Base-by-base conservation (phyloP, 2,888 invertebrate species). In the Trachelus stipa region DNA sequence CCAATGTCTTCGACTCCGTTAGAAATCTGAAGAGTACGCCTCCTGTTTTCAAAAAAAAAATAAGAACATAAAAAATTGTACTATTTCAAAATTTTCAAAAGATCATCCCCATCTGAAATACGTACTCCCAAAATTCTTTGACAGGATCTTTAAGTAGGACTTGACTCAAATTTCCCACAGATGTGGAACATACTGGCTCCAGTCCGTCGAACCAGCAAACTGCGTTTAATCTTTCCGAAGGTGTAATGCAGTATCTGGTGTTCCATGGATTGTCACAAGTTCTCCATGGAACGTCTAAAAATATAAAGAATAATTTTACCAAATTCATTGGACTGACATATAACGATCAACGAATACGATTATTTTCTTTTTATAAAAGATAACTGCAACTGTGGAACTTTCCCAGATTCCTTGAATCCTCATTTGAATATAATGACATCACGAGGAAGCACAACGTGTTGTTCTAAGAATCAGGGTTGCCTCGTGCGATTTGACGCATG, bases 121-220 rank as follows among this genome's bases (percentile, higher is more conserved):
- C 97, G 95, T 94, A 98, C 99, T 98, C 98, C 99, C 99, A 99
- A 92, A 98, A 99, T 92, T 99, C 99, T 91, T 98, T 97, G 69
- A 99, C 99, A 0, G 99, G 99, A 90, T 98, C 98, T 9, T 95
- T 96, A 34, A 97, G 92, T 9, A 95, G 93, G 0, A 93, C 92
- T 76, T 95, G 93, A 82, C 96, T 95, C 76, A 97, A 92, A 88
- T 96, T 96, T 83, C 93, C 93, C 12, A 94, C 93, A 82, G 94
- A 94, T 74, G 95, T 93, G 12, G 93, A 92, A 88, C 96, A 95
- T 83, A 92, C 92, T 11, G 86, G 89, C 35, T 89, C 86, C 0
- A 92, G 92, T 68, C 89, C 90, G 87, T 92, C 92, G 81, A 94
- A 93, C 95, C 96, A 97, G 91, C 97, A 97, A 11, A 92, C 92